phyloP scores from a whole-genome alignment of 2,888 invertebrate species.

The Acanthosepion lycidas region DNA sequence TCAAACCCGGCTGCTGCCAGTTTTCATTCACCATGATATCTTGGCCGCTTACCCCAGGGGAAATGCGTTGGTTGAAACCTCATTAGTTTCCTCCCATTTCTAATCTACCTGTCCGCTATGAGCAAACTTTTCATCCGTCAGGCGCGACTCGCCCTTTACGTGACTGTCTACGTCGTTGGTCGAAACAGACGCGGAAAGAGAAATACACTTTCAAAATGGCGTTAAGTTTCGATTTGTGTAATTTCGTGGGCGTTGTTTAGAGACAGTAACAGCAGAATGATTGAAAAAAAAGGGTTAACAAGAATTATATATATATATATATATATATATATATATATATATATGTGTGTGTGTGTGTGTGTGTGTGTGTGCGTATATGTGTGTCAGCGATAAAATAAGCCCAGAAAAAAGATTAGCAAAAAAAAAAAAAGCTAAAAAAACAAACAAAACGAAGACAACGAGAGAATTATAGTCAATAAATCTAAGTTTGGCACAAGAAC shows the following conservation, averaged over 20 bases:
- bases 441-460: too few species aligned
- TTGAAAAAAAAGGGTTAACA: too few species aligned
- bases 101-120: constrained; percentile 1
- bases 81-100: not conserved
- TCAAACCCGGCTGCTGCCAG: not conserved
- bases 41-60: not conserved
- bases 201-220: not conserved
- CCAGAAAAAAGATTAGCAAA: too few species aligned
- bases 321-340: too few species aligned
- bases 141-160: not conserved
- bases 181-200: not conserved
- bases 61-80: not conserved
- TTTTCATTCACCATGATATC: not conserved
- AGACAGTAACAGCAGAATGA: not conserved
- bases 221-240: not conserved
- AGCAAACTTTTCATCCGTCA: not conserved
- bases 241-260: not conserved
- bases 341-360: too few species aligned
- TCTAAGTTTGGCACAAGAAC: too few species aligned
- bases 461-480: too few species aligned
- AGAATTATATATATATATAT: too few species aligned
- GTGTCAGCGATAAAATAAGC: too few species aligned
- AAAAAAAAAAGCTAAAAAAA: too few species aligned
- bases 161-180: not conserved
- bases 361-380: too few species aligned